Base-by-base conservation (phyloP, 2,797 vertebrate genomes). In the Megalops cyprinoides region DNA sequence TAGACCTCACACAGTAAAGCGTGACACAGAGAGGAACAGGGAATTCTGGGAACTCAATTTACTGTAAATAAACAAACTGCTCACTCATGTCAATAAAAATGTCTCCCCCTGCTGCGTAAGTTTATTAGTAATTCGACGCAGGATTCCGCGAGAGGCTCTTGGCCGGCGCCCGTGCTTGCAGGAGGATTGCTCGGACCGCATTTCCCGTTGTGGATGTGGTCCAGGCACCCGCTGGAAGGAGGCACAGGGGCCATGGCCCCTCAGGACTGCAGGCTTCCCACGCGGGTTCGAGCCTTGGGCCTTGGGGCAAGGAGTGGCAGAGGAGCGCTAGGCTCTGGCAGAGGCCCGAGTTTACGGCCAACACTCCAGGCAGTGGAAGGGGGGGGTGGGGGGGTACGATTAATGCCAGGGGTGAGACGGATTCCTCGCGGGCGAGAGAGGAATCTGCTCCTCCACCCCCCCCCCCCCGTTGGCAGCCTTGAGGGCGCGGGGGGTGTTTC, bases 61-160 rank as follows among this genome's bases (percentile, higher is more conserved):
- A n/a, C 4, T 34, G 60, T 25, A 65, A 65, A 31, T 65, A 34
- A 31, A 34, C 14, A 14, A 65, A 65, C n/a, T 28, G 58, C 58
- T 60, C 28, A 9, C 18, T 58, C 1, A 44, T 56, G 73, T 76
- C 83, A 84, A 86, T 87, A 86, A 83, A 88, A 84, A 88, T 86
- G 82, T 62, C 79, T 31, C 49, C 4, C 4, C 49, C 53, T 49
- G n/a, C 53, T 18, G 4, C 34, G 76, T 78, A n/a, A 78, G 81
- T 79, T 83, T 39, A 42, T 76, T 46, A 60, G 85, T 87, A 77
- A 87, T 86, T 75, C 77, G 84, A 87, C 82, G 82, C 84, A 76
- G 4, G 25, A 4, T 0, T n/a, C 53, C 18, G 20, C 65, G n/a
- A 20, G 31, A 58, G n/a, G n/a, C 5, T 74, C 87, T 87, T 77